A percentile compares a stretch with the other conserved stretches of the same genome.
These are phyloP conservation scores for Drosophila ezoana DNA, from an alignment of 2,888 invertebrate species.

Conservation along the genomic window DNA sequence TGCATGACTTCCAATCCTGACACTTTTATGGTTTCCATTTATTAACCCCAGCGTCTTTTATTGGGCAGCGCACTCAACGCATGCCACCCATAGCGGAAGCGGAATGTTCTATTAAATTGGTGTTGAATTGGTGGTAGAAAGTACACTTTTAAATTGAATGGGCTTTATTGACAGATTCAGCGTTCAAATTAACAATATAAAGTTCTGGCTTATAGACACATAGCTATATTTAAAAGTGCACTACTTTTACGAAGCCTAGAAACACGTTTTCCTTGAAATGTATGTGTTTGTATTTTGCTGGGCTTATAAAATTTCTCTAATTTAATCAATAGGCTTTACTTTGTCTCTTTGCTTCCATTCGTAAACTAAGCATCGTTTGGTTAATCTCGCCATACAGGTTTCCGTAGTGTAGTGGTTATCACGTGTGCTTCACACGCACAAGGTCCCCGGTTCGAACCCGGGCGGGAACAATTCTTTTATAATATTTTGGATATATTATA, in stretches of 20 bases:
- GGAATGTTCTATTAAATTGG: slow-evolving; percentile 18
- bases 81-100: slow-evolving; percentile 64
- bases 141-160: slow-evolving; percentile 38
- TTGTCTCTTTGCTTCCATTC: not conserved
- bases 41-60: slow-evolving; percentile 46
- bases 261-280: not conserved
- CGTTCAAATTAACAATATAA: slow-evolving; percentile 23
- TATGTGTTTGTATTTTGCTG: slow-evolving; percentile 2
- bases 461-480: slow-evolving; percentile 76
- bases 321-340: not conserved
- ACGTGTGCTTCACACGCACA: slow-evolving; percentile 84
- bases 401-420: slow-evolving; percentile 84
- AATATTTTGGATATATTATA: no score
- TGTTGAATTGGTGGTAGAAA: slow-evolving; percentile 14
- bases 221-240: slow-evolving; percentile 2
- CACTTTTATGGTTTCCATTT: slow-evolving; percentile 63
- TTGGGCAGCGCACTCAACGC: slow-evolving; percentile 29
- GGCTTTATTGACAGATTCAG: slow-evolving; percentile 44
- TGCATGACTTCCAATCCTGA: slow-evolving; percentile 41
- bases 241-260: not conserved
- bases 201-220: not conserved
- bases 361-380: not conserved
- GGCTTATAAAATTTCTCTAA: not conserved
- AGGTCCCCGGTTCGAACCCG: slow-evolving; percentile 85
- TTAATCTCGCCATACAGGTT: slow-evolving; percentile 24